phyloP scores from a whole-genome alignment of 37 sponge, comb jelly and placozoan species.

The Diacarnus erythraeanus region DNA sequence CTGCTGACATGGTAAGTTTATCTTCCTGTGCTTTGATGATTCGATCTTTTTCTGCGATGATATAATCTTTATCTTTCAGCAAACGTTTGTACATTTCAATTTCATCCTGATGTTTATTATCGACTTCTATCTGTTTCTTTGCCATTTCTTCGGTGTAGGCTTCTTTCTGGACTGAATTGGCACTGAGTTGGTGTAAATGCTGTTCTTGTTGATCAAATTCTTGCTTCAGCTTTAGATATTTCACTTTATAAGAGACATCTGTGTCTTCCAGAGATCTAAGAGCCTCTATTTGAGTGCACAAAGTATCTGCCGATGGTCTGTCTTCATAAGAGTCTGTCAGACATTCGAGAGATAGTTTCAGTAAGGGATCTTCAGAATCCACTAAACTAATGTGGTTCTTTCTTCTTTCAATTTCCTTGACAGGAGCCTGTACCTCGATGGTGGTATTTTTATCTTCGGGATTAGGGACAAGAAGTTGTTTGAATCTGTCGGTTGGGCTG shows the following conservation, averaged over 20 bases:
- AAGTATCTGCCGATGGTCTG: background rate
- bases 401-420: background rate
- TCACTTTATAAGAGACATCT: background rate
- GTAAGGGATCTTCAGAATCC: background rate
- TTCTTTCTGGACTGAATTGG: background rate
- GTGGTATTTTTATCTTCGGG: background rate
- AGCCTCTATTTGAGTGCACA: background rate
- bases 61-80: background rate
- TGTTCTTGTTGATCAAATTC: no score
- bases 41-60: background rate
- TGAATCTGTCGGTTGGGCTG: background rate
- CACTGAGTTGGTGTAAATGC: no score
- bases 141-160: background rate
- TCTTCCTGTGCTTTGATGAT: background rate
- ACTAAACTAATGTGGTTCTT: slow-evolving; percentile 3
- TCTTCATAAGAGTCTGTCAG: slow-evolving; percentile 1
- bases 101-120: no score
- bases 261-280: background rate
- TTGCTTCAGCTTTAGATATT: background rate
- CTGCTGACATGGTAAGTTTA: background rate
- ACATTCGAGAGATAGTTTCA: background rate
- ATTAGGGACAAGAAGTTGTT: background rate
- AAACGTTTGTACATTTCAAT: background rate
- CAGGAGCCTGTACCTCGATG: background rate
- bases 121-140: no score